Evolutionary conservation across 1,140 invertebrate species (phyloP).

Genomic region (Riptortus pedestris): DNA sequence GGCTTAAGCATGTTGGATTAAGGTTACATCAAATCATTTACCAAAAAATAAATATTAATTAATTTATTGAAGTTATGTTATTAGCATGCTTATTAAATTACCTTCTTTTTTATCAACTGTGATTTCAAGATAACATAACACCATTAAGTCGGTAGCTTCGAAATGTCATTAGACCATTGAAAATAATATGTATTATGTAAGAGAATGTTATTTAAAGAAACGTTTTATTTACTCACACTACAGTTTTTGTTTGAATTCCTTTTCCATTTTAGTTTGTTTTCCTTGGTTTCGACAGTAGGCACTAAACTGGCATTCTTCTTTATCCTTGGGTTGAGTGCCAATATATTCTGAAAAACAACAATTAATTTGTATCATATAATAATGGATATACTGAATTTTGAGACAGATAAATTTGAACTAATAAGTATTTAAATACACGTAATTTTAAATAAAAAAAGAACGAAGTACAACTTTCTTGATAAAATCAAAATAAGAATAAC

Average conservation of each 20-base stretch:
- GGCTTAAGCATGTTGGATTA: no score
- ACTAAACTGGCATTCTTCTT: slow-evolving; percentile 60
- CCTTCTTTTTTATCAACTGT: neutral
- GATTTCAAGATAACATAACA: neutral
- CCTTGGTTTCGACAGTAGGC: slow-evolving; percentile 73
- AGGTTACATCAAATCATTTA: no score
- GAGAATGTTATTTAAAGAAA: neutral
- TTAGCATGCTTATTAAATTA: neutral
- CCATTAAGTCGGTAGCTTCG: neutral
- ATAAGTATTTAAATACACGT: no score
- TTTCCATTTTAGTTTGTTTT: slow-evolving; percentile 89
- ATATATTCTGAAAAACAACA: slow-evolving; percentile 56
- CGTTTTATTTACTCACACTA: slow-evolving; percentile 47
- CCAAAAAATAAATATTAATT: neutral
- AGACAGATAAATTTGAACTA: no score
- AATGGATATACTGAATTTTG: no score
- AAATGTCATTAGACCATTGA: neutral
- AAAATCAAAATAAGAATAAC: no score
- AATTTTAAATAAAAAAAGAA: no score
- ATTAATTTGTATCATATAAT: no score
- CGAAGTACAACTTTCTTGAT: no score
- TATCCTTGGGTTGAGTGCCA: slow-evolving; percentile 74
- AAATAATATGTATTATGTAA: neutral
- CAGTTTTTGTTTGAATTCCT: slow-evolving; percentile 79
- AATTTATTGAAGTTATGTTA: neutral